These are phyloP conservation scores for Drosophila tani DNA, from an alignment of 1,140 invertebrate genomes.

Conservation along the genomic window DNA sequence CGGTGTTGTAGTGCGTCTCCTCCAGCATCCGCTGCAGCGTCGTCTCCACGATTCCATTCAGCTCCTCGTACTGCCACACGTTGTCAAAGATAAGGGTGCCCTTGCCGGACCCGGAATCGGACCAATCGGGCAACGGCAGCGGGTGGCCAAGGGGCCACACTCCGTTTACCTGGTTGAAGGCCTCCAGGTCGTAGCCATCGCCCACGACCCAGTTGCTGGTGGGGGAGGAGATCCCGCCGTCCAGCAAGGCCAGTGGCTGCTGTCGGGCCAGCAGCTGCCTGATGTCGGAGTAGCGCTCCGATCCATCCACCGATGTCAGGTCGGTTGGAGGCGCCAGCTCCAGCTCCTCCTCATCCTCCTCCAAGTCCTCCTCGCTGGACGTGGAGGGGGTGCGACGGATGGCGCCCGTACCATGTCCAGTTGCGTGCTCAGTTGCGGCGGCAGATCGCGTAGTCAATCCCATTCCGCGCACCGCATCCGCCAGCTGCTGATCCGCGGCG, in stretches of 20 bases:
- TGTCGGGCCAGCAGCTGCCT: constrained; percentile 71
- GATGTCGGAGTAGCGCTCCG: constrained; percentile 80
- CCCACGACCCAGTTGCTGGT: constrained; percentile 56
- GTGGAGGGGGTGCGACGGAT: constrained; percentile 67
- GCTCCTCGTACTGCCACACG: constrained; percentile 91
- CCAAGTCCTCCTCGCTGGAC: constrained; percentile 72
- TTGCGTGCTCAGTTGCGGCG: constrained; percentile 60
- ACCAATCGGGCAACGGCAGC: constrained; percentile 89
- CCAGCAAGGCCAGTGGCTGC: constrained; percentile 34
- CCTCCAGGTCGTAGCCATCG: constrained; percentile 84
- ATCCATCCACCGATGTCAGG: constrained; percentile 75
- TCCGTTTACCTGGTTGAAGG: constrained; percentile 85
- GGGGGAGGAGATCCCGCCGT: constrained; percentile 6
- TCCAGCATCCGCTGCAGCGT: constrained; percentile 91
- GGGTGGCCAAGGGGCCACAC: constrained; percentile 88
- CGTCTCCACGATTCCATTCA: constrained; percentile 91
- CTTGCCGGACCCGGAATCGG: constrained; percentile 61
- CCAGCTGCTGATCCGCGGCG: constrained; percentile 62
- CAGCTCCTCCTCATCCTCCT: constrained; percentile 60
- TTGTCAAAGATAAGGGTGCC: constrained; percentile 85
- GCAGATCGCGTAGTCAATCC: constrained; percentile 75
- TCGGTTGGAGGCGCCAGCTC: constrained; percentile 62
- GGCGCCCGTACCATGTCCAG: constrained; percentile 40
- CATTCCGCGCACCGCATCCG: constrained; percentile 63
- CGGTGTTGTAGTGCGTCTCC: constrained; percentile 93